Percentiles rank a stretch among this genome's conserved stretches.
Conservation (phyloP, 2,113 vertebrate genomes). For the Myiopsitta monachus region DNA sequence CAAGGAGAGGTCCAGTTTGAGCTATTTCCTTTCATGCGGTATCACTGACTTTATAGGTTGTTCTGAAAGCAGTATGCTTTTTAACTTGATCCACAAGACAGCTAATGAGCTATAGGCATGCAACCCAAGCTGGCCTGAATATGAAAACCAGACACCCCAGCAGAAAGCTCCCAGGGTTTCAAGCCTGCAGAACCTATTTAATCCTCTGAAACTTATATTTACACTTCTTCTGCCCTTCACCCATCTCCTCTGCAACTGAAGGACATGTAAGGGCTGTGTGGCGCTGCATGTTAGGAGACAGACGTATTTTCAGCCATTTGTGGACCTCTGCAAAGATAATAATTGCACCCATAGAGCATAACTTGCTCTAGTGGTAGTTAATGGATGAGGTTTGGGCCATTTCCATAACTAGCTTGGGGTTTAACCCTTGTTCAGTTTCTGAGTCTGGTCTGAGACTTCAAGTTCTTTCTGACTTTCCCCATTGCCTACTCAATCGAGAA, state of each 20-base stretch:
- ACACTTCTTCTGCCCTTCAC: not conserved
- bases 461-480: not conserved
- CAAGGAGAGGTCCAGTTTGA: not conserved
- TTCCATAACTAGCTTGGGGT: not conserved
- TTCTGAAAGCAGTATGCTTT: not conserved
- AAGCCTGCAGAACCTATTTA: not conserved
- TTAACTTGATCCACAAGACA: not conserved
- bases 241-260: not conserved
- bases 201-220: not conserved
- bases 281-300: not conserved
- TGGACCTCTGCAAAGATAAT: not conserved
- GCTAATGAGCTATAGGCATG: not conserved
- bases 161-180: not conserved
- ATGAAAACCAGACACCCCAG: not conserved
- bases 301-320: rapidly evolving
- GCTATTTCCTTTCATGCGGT: not conserved
- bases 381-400: not conserved
- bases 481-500: not conserved
- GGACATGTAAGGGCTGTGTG: not conserved
- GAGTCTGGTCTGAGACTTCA: not conserved
- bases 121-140: not conserved
- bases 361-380: not conserved
- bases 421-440: not conserved
- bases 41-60: conserved; percentile 7
- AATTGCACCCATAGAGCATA: not conserved